phyloP scores from a whole-genome alignment of 2,797 vertebrate genomes.

The Odontamblyopus rebecca region DNA sequence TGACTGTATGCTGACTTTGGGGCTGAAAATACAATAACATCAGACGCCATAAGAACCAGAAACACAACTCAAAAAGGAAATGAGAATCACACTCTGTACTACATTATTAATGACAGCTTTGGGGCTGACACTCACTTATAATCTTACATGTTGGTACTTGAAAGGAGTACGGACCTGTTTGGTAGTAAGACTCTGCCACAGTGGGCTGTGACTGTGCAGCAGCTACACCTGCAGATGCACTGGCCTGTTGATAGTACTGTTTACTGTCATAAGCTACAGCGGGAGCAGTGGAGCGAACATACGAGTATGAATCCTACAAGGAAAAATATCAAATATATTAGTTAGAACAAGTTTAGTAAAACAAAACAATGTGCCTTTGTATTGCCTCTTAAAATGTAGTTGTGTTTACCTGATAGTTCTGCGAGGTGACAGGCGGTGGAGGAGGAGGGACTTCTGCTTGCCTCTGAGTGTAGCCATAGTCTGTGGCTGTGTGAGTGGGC shows the following conservation, averaged over 20 bases:
- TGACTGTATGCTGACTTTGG: slow-evolving; percentile 95
- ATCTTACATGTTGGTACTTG: not conserved
- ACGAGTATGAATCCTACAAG: slow-evolving; percentile 92
- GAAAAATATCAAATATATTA: not conserved
- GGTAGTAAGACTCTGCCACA: slow-evolving; percentile 96
- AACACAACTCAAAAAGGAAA: not conserved
- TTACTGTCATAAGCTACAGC: slow-evolving; percentile 95
- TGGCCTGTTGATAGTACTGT: slow-evolving; percentile 97
- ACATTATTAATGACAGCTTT: not conserved
- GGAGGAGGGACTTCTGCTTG: slow-evolving; percentile 95
- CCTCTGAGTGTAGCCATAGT: slow-evolving; percentile 93
- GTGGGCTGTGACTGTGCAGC: slow-evolving; percentile 90
- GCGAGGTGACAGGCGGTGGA: slow-evolving; percentile 93
- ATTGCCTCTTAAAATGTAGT: not conserved
- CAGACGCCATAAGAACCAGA: not conserved
- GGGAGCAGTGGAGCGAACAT: slow-evolving; percentile 92
- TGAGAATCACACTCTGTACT: not conserved
- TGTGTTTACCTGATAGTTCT: slow-evolving; percentile 92
- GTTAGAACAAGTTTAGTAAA: no score
- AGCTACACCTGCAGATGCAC: slow-evolving; percentile 86
- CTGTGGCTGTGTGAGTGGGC: slow-evolving; percentile 87
- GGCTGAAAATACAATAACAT: slow-evolving; percentile 67
- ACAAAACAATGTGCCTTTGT: not conserved
- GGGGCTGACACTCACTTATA: not conserved
- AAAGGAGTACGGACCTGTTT: slow-evolving; percentile 81